phyloP scores from a whole-genome alignment of 2,113 vertebrate genomes.

The Colinus virginianus region DNA sequence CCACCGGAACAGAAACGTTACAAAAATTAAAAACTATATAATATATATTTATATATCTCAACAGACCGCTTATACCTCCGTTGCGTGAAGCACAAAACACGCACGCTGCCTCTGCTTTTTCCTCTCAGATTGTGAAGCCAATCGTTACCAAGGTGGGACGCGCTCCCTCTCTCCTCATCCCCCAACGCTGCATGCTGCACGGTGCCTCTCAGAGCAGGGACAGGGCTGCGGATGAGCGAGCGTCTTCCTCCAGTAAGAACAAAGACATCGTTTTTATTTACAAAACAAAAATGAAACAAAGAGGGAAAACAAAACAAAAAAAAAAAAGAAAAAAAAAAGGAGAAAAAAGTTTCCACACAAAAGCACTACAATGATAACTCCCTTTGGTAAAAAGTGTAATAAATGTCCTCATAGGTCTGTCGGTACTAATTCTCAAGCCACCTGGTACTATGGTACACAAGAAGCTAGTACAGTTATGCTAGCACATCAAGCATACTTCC shows the following conservation, averaged over 20 bases:
- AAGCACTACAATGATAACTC: slow-evolving; percentile 84
- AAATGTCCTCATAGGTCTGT: slow-evolving; percentile 76
- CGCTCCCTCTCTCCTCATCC: background rate
- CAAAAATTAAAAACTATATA: background rate
- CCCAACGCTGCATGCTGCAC: slow-evolving; percentile 7
- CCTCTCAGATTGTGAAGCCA: background rate
- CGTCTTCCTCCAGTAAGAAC: slow-evolving; percentile 78
- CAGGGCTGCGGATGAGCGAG: slow-evolving; percentile 58
- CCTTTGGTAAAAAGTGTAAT: slow-evolving; percentile 87
- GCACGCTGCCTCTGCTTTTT: background rate
- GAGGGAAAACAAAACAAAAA: background rate
- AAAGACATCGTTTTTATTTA: slow-evolving; percentile 81
- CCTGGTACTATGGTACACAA: slow-evolving; percentile 82
- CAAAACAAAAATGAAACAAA: background rate
- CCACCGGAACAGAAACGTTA: slow-evolving; percentile 1
- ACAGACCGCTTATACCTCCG: background rate
- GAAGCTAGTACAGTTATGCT: slow-evolving; percentile 83
- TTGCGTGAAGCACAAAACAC: background rate
- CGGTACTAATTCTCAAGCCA: slow-evolving; percentile 81
- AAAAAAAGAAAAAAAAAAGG: background rate
- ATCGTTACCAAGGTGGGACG: background rate
- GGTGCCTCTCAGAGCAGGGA: slow-evolving; percentile 62
- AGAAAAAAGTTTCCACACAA: slow-evolving; percentile 81
- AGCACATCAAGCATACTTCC: slow-evolving; percentile 84
- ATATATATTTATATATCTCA: slow-evolving; percentile 43